Base-by-base conservation (phyloP, 2,888 invertebrate species). In the Cyrtodaria siliqua region DNA sequence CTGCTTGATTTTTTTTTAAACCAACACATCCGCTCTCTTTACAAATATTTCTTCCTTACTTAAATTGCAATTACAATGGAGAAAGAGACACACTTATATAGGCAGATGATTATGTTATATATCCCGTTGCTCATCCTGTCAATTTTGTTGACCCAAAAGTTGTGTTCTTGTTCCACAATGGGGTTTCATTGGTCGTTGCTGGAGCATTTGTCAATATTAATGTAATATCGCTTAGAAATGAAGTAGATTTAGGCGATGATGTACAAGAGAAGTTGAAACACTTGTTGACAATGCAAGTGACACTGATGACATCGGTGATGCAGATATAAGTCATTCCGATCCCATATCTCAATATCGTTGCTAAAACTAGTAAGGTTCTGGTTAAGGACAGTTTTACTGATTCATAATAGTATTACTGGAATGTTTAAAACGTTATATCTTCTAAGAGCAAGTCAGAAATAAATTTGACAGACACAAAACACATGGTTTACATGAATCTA, bases 51-150 rank as follows among this genome's bases (percentile, higher is more conserved):
- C n/a, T n/a, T n/a, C n/a, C n/a, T n/a, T n/a, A n/a, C n/a, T n/a
- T n/a, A n/a, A 95, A 89, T 97, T 97, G 3, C 96, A 96, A 87
- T 96, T 96, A 8, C 96, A 96, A 96, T 94, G 97, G 98, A 1
- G 96, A 97, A 52, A 95, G 96, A 82, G 97, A 96, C 77, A 95
- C 98, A 69, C 88, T 97, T 1, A 96, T 97, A 90, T 97, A 98
- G 93, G 97, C 97, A 0, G 94, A 95, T 67, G 96, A 96, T 87
- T 97, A 96, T 92, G 86, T 96, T 40, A 94, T 95, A 68, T 96
- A 96, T 93, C 96, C 97, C 0, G 94, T 94, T 61, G 93, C 95
- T 72, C 96, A 98, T 93, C 96, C 96, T 1, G 95, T 96, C 91
- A 95, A 96, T 94, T 98, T 97, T 92, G 95, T 95, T 92, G 94